Base-by-base conservation (phyloP, 2,888 invertebrate genomes). In the Lasioglossum malachurum region DNA sequence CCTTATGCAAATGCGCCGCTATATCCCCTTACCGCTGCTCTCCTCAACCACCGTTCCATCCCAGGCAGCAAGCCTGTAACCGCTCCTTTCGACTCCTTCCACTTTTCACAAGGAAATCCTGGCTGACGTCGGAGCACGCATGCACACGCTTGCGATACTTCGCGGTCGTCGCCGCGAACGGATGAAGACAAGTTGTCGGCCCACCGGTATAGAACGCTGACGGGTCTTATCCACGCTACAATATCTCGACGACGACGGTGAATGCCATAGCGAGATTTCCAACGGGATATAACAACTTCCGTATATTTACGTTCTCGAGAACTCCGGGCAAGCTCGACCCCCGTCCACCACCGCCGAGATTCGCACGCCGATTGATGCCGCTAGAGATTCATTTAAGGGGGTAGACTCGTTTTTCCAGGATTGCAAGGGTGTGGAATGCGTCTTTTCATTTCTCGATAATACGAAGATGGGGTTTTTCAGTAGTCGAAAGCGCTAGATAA, bases 1-100 rank as follows among this genome's bases (percentile, higher is more conserved):
- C 89, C 86, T 89, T 87, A 89, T 89, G 91, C 90, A 92, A 92
- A 91, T 90, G 53, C 75, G 75, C 14, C 46, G 67, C 46, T 41
- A 49, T 60, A 72, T 64, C 49, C 44, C 60, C n/a, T 75, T 23
- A 16, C 31, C 73, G 16, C 16, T 23, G 23, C 41, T 14, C 46
- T 46, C 41, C 23, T 67, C 38, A 1, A n/a, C 27, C 35, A 12
- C 31, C 46, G 27, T 19, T 71, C 27, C 31, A 35, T 35, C 67
- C 35, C 2, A 35, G n/a, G 10, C 67, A 38, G 35, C 35, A 19
- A 79, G 31, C 79, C 64, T 38, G 38, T 64, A 38, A 67, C 64
- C 27, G 38, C 19, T 57, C 46, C 75, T 78, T 82, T 75, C 80
- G 53, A 16, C 74, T 80, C 53, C 57, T 83, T 69, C 46, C 75